Conservation (phyloP, 1,140 invertebrate genomes). For the Drosophila erecta region DNA sequence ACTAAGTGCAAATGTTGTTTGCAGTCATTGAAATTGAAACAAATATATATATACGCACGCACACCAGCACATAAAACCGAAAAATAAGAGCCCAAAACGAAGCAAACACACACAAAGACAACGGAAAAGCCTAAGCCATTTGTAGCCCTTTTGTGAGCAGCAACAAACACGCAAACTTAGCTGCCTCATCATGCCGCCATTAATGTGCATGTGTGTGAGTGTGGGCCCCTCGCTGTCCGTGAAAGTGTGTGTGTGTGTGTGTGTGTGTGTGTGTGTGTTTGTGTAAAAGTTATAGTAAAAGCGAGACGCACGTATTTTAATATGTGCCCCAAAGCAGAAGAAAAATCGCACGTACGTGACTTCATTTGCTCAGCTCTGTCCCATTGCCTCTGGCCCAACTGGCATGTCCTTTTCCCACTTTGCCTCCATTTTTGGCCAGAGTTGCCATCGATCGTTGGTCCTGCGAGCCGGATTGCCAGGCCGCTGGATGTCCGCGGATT, state of each 20-base stretch:
- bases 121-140: slow-evolving; percentile 70
- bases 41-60: slow-evolving; percentile 60
- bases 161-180: slow-evolving; percentile 64
- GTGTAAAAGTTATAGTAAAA: slow-evolving; percentile 78
- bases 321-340: slow-evolving; percentile 84
- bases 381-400: slow-evolving; percentile 62
- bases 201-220: slow-evolving; percentile 60
- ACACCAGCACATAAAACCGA: slow-evolving; percentile 36
- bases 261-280: no score
- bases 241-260: background rate
- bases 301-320: slow-evolving; percentile 83
- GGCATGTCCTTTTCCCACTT: slow-evolving; percentile 6
- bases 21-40: slow-evolving; percentile 82
- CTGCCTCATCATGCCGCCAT: slow-evolving; percentile 79
- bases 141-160: slow-evolving; percentile 74
- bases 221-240: background rate
- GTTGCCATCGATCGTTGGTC: slow-evolving; percentile 7
- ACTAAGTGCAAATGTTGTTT: slow-evolving; percentile 83
- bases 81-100: slow-evolving; percentile 46
- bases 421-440: slow-evolving; percentile 12
- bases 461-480: slow-evolving; percentile 11
- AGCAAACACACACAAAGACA: slow-evolving; percentile 13
- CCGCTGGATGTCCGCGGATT: slow-evolving; percentile 2
- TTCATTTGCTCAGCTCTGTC: slow-evolving; percentile 79
- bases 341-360: slow-evolving; percentile 84